Base-by-base conservation (phyloP, 2,113 vertebrate genomes). In the Tor tambroides region DNA sequence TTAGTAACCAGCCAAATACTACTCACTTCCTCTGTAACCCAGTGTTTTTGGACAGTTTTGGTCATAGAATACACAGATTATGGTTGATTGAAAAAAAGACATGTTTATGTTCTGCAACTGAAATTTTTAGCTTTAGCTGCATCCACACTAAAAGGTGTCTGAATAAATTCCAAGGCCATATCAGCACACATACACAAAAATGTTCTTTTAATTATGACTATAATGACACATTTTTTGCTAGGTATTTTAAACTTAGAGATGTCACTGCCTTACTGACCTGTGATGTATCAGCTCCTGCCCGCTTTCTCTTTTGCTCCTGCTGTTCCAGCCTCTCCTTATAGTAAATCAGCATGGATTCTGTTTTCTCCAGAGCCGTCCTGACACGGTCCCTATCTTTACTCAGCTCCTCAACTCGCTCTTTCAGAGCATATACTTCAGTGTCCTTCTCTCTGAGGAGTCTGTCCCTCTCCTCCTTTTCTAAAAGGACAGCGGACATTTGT, bases 311-410 rank as follows among this genome's bases (percentile, higher is more conserved):
- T 51, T n/a, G 28, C 61, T 92, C 92, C 88, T 75, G 80, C 72
- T 90, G 88, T 84, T 86, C 88, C 14, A 63, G 59, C 72, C 86
- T 88, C 41, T 91, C 90, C 56, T 84, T 88, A 56, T 85, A 89
- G 54, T 88, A 88, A 87, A 93, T 89, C 89, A 94, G 17, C 41
- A 87, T 78, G 0, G 89, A 90, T 89, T 94, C 93, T 0, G 91
- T 94, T 35, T 8, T 84, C 85, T 94, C 93, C 87, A 92, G 88
- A 32, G 93, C 92, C 19, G 67, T 59, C 38, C 75, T 86, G 17
- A 94, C 30, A 0, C 87, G 90, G 26, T 90, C 88, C 12, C 93
- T 72, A 87, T 94, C 92, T 21, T 12, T 85, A 51, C 72, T n/a
- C 80, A 94, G 90, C 77, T 93, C 83, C 15, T 93, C 87, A 2